Base-by-base conservation (phyloP, 2,113 vertebrate genomes). In the Ornithorhynchus anatinus region DNA sequence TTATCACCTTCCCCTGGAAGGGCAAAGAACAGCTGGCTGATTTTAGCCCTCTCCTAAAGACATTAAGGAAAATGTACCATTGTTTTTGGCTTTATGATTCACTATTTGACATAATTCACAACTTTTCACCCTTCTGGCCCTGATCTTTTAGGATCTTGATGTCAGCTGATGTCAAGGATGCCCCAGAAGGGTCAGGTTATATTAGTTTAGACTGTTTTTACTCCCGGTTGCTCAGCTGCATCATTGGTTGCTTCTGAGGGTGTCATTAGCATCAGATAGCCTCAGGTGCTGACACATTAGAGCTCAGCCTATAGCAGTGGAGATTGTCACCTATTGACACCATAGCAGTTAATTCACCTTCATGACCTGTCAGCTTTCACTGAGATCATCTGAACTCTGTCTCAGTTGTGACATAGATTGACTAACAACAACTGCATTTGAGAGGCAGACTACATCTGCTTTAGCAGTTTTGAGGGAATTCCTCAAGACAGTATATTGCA, bases 271-370 rank as follows among this genome's bases (percentile, higher is more conserved):
- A 59, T 3, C 48, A 31, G 13, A 3, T 29, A 38, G 31, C 64
- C 57, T 51, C 27, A 43, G 38, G 68, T 73, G 38, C 29, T 39
- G n/a, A 48, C 1, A 19, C 5, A 23, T 17, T 40, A 17, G n/a
- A 53, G 14, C 29, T 39, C 20, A 9, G 50, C 36, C 58, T 63
- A 27, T 17, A 68, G 22, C 32, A 37, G 1, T 74, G 29, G 44
- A 64, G 44, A 19, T 40, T 82, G 67, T 22, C 33, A 29, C 6
- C 36, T 25, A 53, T 20, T 60, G 29, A 36, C 37, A 45, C 14
- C 15, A 17, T 64, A 58, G 35, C n/a, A 64, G 44, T 44, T 77
- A 60, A 73, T 79, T 64, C 79, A 39, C 44, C 33, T 73, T 73
- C 38, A 4, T 58, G 32, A 48, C 48, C 43, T 57, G 27, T 68